phyloP scores from a whole-genome alignment of 2,797 vertebrate species.

The Zenarchopterus dispar region DNA sequence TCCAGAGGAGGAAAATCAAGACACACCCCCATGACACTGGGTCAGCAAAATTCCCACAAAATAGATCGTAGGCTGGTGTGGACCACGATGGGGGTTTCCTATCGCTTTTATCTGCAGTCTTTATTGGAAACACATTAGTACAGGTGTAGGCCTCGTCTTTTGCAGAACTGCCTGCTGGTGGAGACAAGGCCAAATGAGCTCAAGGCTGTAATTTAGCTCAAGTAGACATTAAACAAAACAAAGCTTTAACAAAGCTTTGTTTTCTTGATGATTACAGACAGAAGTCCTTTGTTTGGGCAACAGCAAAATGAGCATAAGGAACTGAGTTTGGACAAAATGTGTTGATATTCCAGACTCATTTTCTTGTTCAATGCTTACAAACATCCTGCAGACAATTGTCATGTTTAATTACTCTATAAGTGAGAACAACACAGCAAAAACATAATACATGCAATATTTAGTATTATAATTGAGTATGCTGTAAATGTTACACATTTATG shows the following conservation, averaged over 20 bases:
- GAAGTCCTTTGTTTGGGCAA: background rate
- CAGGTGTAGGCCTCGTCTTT: background rate
- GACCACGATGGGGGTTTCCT: slow-evolving; percentile 10
- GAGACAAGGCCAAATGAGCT: background rate
- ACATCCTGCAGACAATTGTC: too few relatives aligned
- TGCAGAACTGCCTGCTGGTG: background rate
- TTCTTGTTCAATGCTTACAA: too few relatives aligned
- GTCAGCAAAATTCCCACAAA: slow-evolving; percentile 12
- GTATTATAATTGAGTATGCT: too few relatives aligned
- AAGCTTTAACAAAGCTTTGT: slow-evolving; percentile 1
- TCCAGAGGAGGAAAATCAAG: background rate
- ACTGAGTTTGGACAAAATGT: too few relatives aligned
- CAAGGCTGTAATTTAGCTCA: background rate
- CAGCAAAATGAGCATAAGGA: background rate
- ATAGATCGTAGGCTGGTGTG: slow-evolving; percentile 10
- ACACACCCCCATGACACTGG: background rate
- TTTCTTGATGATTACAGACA: background rate
- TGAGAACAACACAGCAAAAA: too few relatives aligned
- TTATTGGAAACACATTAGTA: slow-evolving; percentile 19
- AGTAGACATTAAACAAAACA: background rate
- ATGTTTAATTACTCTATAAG: too few relatives aligned
- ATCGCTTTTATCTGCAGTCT: slow-evolving; percentile 16
- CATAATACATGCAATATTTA: too few relatives aligned
- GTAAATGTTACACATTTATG: too few relatives aligned
- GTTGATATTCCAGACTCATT: too few relatives aligned